phyloP scores from a whole-genome alignment of 2,888 invertebrate genomes.

The Cantharis nigra region DNA sequence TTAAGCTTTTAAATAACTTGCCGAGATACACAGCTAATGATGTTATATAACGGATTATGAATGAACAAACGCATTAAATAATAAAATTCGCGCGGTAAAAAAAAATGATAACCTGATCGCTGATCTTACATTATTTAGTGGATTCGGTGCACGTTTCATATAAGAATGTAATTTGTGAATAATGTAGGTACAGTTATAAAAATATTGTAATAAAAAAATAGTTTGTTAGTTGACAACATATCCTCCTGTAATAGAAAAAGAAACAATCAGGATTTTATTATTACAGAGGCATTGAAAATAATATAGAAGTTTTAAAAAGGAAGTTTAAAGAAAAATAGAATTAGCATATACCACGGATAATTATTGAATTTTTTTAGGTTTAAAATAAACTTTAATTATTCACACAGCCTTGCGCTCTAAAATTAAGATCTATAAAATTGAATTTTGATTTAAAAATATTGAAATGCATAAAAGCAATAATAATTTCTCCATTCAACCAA shows the following conservation, averaged over 20 bases:
- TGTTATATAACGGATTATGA: constrained; percentile 18
- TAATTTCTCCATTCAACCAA: not conserved
- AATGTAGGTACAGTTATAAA: constrained; percentile 6
- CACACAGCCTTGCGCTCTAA: not conserved
- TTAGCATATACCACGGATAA: not conserved
- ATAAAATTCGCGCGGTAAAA: not conserved
- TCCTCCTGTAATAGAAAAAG: not conserved
- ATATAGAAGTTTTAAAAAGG: no score
- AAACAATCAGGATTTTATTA: not conserved
- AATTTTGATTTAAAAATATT: not conserved
- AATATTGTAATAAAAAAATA: not conserved
- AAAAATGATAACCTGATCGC: not conserved
- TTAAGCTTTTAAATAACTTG: constrained; percentile 10
- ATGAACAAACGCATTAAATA: constrained; percentile 15
- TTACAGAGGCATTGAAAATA: no score
- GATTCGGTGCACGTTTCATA: not conserved
- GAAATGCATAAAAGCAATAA: not conserved
- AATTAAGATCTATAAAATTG: not conserved
- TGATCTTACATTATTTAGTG: constrained; percentile 1
- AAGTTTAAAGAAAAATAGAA: not conserved
- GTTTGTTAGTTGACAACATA: not conserved
- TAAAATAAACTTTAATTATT: not conserved
- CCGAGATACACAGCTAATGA: constrained; percentile 6
- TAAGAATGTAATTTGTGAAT: constrained; percentile 4
- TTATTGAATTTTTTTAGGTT: not conserved